A percentile compares a stretch with the other conserved stretches of the same genome.
Conservation (phyloP, 2,888 invertebrate genomes). For the Cynaeus angustus region DNA sequence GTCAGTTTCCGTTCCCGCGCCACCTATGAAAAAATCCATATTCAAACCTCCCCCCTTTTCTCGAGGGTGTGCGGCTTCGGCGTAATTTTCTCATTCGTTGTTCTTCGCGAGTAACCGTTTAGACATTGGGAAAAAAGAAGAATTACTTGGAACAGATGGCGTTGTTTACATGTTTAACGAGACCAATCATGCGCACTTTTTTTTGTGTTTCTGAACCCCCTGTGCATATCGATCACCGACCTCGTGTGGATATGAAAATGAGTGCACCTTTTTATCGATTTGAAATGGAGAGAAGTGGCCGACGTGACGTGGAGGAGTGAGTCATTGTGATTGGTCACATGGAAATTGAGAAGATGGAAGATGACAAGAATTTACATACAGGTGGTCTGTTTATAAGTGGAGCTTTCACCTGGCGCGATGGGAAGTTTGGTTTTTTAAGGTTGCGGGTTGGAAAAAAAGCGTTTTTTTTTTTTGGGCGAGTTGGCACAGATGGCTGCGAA, state of each 20-base stretch:
- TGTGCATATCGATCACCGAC: conserved; percentile 29
- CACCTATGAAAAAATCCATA: conserved; percentile 35
- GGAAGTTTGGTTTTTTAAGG: neutral
- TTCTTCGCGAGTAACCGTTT: neutral
- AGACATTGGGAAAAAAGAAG: conserved; percentile 1
- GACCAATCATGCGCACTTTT: conserved; percentile 39
- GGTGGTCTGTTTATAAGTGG: neutral
- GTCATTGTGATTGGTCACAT: neutral
- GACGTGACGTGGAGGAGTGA: conserved; percentile 17
- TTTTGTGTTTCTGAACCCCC: neutral
- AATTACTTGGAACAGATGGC: conserved; percentile 32
- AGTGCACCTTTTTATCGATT: conserved; percentile 33
- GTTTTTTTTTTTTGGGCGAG: neutral
- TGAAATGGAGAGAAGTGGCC: conserved; percentile 8
- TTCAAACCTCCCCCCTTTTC: conserved; percentile 13
- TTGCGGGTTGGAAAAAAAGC: neutral
- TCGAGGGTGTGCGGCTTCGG: neutral
- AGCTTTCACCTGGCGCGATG: neutral
- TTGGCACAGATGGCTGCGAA: neutral
- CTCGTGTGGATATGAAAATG: conserved; percentile 14
- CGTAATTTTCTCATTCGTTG: conserved; percentile 18
- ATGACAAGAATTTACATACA: neutral
- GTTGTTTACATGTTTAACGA: conserved; percentile 28
- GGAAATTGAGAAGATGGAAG: neutral
- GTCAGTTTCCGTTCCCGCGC: conserved; percentile 39